Evolutionary conservation across 2,888 invertebrate species (phyloP), one percentile per base, ranked within the genome.

Genomic region (Orgyia antiqua): DNA sequence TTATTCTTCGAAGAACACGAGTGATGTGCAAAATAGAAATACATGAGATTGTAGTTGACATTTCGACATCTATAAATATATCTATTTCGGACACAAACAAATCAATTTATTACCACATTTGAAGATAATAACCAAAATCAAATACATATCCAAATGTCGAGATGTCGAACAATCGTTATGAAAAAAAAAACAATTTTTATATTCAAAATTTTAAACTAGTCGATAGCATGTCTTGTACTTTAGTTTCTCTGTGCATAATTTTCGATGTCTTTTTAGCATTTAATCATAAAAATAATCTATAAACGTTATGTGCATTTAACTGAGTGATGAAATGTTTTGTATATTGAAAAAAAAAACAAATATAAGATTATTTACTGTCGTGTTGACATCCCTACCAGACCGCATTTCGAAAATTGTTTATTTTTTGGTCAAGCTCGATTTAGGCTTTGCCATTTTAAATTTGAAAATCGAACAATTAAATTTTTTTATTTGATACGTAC

Each of bases 191-290:
- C 67, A 73, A 76, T 67, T 78, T 80, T 83, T 83, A 83, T 83
- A 84, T 80, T 82, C 78, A 68, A 82, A 82, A 77, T 80, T 80
- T 72, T 74, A 72, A 77, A 71, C 66, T 83, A 84, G 82, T 82
- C 79, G 78, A 77, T 82, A 82, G 71, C 76, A 77, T 73, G 64
- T 70, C 65, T 68, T 69, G 68, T 66, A 63, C 55, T 43, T 76
- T 73, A 51, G 51, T 68, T 72, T 74, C 66, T 70, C 66, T 70
- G 63, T 69, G 70, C 68, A 73, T 79, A 68, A 74, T 78, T 80
- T 79, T 75, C 67, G 71, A 80, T 56, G 70, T 77, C 65, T 78
- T 77, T 78, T 76, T 73, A 74, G 76, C 71, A 71, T 78, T 77
- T 77, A 73, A 67, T 68, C 54, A 57, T 58, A 56, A 63, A 64